Base-by-base conservation (phyloP, 2,797 vertebrate genomes). In the Austrolebias charrua region DNA sequence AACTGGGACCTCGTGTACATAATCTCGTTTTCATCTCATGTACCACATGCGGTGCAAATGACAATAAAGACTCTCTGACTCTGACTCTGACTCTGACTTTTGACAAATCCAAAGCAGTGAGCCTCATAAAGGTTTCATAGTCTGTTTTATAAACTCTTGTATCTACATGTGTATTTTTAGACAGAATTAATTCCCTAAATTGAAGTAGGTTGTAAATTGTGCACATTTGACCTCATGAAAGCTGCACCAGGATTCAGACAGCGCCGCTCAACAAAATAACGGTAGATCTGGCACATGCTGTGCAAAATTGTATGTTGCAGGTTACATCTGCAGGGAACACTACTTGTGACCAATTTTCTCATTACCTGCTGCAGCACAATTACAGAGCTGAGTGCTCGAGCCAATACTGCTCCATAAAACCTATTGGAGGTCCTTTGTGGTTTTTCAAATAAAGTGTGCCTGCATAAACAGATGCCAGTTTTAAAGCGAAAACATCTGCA, bases 401-500 rank as follows among this genome's bases (percentile, higher is more conserved):
- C 89, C 86, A 79, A 91, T 89, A 87, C 84, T 71, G 83, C 88
- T 86, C 88, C 90, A 90, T 93, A 93, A 92, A 91, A 92, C 75
- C 81, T 77, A 89, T 87, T 80, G 86, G 86, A 85, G 89, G 90
- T 88, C 90, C 88, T 91, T 84, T 90, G 90, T 90, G 87, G 85
- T 87, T 91, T 90, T 90, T 74, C 59, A 88, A 91, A 90, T 91
- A 86, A 91, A 91, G 82, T 71, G 85, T 64, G 82, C 88, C 88
- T 90, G 86, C 80, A 89, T 91, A 93, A 93, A 93, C 92, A 93
- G 92, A 92, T 93, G 92, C 92, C 88, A 84, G 87, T 71, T 87
- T 89, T 89, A 91, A 90, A 92, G 80, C 60, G 48, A 92, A 92
- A 92, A 92, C 91, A 92, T 93, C 93, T 93, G 91, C 86, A 91